phyloP scores from a whole-genome alignment of 2,113 vertebrate genomes.

The Zingel zingel region DNA sequence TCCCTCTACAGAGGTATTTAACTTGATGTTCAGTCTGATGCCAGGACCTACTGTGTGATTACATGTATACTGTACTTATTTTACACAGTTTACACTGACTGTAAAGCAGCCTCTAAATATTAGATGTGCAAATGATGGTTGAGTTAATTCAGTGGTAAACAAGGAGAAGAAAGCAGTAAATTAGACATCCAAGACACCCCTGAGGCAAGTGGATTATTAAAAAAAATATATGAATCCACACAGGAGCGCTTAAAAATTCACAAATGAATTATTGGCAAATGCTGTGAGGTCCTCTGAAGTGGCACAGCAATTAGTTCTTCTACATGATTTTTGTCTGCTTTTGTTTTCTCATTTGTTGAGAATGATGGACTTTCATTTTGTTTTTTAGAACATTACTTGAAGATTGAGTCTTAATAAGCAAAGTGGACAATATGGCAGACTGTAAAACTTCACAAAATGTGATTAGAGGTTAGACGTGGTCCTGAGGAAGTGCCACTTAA shows the following conservation, averaged over 20 bases:
- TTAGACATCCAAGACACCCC: constrained; percentile 2
- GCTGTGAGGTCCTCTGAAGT: constrained; percentile 41
- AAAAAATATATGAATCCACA: constrained; percentile 19
- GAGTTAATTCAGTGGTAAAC: constrained; percentile 9
- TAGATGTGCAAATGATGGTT: not conserved
- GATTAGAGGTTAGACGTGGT: not conserved
- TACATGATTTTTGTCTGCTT: constrained; percentile 7
- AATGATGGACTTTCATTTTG: not conserved
- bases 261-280: constrained; percentile 59
- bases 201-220: constrained; percentile 5
- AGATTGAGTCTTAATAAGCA: not conserved
- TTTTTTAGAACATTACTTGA: not conserved
- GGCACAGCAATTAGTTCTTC: constrained; percentile 51
- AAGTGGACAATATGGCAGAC: not conserved
- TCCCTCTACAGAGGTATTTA: not conserved
- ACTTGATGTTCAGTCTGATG: not conserved
- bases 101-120: not conserved
- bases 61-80: not conserved
- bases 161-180: constrained; percentile 5
- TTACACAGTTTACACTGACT: not conserved
- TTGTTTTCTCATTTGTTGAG: constrained; percentile 10
- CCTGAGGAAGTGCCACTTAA: not conserved
- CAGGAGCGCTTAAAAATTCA: constrained; percentile 33
- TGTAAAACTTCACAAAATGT: not conserved
- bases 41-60: not conserved